Conservation (phyloP, 2,113 vertebrate genomes). For the Odobenus rosmarus region DNA sequence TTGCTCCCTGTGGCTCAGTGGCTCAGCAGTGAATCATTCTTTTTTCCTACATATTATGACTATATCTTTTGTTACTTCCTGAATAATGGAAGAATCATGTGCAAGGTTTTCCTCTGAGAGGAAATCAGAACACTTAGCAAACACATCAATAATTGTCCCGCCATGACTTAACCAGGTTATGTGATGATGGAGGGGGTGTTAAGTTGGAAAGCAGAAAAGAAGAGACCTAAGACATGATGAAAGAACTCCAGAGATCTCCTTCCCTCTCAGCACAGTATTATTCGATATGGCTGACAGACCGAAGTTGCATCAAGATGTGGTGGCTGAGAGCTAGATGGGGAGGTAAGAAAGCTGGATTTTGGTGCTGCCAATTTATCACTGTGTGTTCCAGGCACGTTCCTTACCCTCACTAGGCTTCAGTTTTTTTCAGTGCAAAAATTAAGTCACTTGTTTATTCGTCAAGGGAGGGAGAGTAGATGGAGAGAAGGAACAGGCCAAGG, state of each 20-base stretch:
- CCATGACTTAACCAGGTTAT: background rate
- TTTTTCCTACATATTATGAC: conserved; percentile 29
- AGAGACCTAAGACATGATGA: background rate
- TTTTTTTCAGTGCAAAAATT: background rate
- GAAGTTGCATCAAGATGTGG: background rate
- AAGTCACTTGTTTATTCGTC: background rate
- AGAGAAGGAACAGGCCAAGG: background rate
- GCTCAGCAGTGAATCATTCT: conserved; percentile 75
- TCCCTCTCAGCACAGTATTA: background rate
- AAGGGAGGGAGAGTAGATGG: background rate
- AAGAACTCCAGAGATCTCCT: background rate
- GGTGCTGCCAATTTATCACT: background rate
- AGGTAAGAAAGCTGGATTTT: background rate
- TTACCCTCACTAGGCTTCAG: background rate
- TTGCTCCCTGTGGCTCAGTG: conserved; percentile 60
- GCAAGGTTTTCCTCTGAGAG: conserved; percentile 52
- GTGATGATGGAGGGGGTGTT: background rate
- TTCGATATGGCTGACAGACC: background rate
- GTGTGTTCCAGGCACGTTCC: background rate
- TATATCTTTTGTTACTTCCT: conserved; percentile 57
- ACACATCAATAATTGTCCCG: background rate
- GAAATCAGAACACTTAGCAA: conserved; percentile 37
- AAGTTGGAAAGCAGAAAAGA: background rate
- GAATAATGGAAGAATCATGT: conserved; percentile 52
- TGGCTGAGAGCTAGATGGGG: background rate